A percentile compares a stretch with the other conserved stretches of the same genome.
These are phyloP conservation scores for Elachura formosa DNA, from an alignment of 2,113 vertebrate species.

Conservation along the genomic window DNA sequence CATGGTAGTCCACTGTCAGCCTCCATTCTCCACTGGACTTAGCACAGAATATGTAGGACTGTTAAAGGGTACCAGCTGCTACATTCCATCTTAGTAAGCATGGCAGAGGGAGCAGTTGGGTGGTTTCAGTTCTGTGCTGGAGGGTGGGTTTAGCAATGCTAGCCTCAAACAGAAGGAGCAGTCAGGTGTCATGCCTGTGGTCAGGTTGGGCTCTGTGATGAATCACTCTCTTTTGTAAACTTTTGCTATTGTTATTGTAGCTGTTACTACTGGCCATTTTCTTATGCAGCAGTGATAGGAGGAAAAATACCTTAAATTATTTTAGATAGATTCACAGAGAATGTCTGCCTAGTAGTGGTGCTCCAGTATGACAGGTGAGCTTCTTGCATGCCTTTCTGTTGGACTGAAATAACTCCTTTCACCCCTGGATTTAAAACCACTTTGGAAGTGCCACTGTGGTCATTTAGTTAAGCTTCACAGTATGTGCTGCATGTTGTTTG, in stretches of 20 bases:
- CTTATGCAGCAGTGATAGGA: background rate
- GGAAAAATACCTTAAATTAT: background rate
- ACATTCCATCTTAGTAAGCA: background rate
- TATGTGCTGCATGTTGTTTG: rapidly evolving
- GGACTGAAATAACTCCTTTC: background rate
- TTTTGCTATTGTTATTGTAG: background rate
- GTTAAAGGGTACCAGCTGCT: background rate
- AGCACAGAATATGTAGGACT: background rate
- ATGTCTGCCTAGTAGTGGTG: background rate
- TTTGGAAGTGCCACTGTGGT: background rate
- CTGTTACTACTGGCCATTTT: background rate
- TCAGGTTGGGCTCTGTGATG: background rate
- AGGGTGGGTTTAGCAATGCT: background rate
- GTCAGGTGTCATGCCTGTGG: rapidly evolving
- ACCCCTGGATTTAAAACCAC: background rate
- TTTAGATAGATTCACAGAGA: background rate
- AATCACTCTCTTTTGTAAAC: background rate
- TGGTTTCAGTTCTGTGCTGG: background rate
- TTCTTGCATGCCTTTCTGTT: background rate
- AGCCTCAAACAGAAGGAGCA: background rate
- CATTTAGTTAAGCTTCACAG: background rate
- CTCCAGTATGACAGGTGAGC: background rate
- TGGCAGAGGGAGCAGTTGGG: background rate
- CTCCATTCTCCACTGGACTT: background rate
- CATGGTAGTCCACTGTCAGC: background rate